phyloP scores from a whole-genome alignment of 1,140 invertebrate species.

The Lethocerus indicus region DNA sequence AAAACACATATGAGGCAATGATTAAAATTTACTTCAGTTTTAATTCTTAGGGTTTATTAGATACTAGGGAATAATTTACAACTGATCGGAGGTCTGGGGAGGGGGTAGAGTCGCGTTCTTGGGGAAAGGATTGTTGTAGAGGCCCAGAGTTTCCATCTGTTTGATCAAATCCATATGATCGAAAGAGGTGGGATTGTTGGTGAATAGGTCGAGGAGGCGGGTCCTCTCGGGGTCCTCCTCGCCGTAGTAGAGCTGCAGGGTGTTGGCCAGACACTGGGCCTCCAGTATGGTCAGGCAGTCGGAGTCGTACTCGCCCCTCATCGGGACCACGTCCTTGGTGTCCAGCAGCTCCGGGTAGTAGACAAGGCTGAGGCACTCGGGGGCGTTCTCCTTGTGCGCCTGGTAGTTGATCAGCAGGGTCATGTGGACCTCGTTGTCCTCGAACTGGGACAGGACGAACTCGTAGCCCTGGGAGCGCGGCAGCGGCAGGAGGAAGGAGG shows the following conservation, averaged over 20 bases:
- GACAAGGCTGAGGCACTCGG: conserved; percentile 67
- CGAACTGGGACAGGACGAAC: conserved; percentile 67
- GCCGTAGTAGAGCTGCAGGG: conserved; percentile 70
- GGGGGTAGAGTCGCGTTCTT: too few relatives aligned
- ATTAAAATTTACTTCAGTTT: too few relatives aligned
- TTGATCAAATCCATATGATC: conserved; percentile 68
- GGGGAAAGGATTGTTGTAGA: too few relatives aligned
- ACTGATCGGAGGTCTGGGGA: too few relatives aligned
- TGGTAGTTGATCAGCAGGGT: conserved; percentile 76
- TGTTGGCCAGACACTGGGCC: conserved; percentile 70
- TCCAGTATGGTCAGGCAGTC: conserved; percentile 59
- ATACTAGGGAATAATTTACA: too few relatives aligned
- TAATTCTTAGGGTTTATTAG: too few relatives aligned
- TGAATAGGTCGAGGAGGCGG: conserved; percentile 52
- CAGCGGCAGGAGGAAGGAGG: conserved; percentile 65
- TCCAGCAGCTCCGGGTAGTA: conserved; percentile 66
- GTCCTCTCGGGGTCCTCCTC: conserved; percentile 41
- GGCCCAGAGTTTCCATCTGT: too few relatives aligned
- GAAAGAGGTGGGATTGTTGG: conserved; percentile 50
- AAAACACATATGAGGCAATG: too few relatives aligned
- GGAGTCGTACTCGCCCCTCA: conserved; percentile 76
- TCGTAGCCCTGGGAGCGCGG: conserved; percentile 73
- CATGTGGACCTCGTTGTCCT: conserved; percentile 60
- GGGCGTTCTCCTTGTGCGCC: conserved; percentile 79
- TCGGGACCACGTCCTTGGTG: conserved; percentile 62